Conservation (phyloP, 1,140 invertebrate genomes). For the Helicorthomorpha holstii region DNA sequence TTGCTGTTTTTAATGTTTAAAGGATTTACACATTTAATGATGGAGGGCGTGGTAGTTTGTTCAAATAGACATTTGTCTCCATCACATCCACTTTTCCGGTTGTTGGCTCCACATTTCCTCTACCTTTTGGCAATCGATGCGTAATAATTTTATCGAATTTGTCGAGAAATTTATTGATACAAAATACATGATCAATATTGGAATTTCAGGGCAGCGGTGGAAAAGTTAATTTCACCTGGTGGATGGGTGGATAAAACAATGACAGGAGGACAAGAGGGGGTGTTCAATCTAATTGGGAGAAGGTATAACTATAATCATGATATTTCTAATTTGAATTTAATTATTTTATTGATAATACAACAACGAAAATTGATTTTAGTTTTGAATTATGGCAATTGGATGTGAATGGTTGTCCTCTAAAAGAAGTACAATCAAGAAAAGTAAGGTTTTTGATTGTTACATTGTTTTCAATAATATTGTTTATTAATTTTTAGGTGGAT, state of each 20-base stretch:
- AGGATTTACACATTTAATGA: constrained; percentile 31
- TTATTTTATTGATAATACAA: background rate
- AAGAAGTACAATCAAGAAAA: constrained; percentile 19
- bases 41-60: constrained; percentile 29
- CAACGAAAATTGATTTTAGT: constrained; percentile 10
- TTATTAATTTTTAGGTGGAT: constrained; percentile 17
- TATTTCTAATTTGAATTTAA: background rate
- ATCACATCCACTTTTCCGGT: constrained; percentile 31
- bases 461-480: too few relatives aligned
- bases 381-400: constrained; percentile 20
- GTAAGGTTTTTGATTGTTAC: constrained; percentile 11
- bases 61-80: constrained; percentile 27
- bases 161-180: too few relatives aligned
- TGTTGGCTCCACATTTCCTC: constrained; percentile 32
- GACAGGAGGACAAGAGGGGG: constrained; percentile 28
- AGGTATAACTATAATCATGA: constrained; percentile 9
- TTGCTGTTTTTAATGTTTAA: constrained; percentile 13
- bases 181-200: background rate
- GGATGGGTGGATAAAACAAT: constrained; percentile 34
- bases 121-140: constrained; percentile 29
- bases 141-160: constrained; percentile 17
- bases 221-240: constrained; percentile 24
- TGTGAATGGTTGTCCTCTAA: constrained; percentile 18
- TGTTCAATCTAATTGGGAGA: constrained; percentile 27
- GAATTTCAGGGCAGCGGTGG: constrained; percentile 25